phyloP scores from a whole-genome alignment of 92 coral and sea anemone species.

The Epizoanthus scotinus region DNA sequence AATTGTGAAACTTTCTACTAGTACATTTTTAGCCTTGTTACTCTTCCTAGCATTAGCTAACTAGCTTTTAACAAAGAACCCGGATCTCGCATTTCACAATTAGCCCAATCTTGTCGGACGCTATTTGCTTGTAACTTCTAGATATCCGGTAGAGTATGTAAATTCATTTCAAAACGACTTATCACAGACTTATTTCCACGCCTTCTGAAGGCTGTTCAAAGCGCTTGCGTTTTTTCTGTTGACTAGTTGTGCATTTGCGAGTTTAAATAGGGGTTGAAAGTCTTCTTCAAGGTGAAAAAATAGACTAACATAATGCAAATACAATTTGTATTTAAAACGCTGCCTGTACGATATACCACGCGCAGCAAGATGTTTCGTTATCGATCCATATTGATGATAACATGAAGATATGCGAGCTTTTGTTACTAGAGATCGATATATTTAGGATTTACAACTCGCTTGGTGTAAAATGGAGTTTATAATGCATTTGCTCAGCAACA shows the following conservation, averaged over 20 bases:
- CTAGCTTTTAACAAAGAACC: not conserved
- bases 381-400: too few relatives aligned
- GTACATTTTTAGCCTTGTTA: not conserved
- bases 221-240: not conserved
- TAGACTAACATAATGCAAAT: too few relatives aligned
- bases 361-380: not conserved
- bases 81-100: too few relatives aligned
- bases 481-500: not conserved
- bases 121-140: too few relatives aligned
- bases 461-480: not conserved
- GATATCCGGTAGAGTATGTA: not conserved
- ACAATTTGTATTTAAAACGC: not conserved
- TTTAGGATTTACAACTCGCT: not conserved
- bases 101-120: too few relatives aligned
- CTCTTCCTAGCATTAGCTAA: not conserved
- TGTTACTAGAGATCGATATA: too few relatives aligned
- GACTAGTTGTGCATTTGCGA: not conserved
- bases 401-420: too few relatives aligned
- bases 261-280: not conserved
- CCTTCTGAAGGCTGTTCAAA: not conserved
- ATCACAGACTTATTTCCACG: not conserved
- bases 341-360: not conserved
- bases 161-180: not conserved
- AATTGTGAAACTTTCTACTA: not conserved
- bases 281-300: not conserved